Base-by-base conservation (phyloP, 2,888 invertebrate genomes). In the Reticulitermes lucifugus region DNA sequence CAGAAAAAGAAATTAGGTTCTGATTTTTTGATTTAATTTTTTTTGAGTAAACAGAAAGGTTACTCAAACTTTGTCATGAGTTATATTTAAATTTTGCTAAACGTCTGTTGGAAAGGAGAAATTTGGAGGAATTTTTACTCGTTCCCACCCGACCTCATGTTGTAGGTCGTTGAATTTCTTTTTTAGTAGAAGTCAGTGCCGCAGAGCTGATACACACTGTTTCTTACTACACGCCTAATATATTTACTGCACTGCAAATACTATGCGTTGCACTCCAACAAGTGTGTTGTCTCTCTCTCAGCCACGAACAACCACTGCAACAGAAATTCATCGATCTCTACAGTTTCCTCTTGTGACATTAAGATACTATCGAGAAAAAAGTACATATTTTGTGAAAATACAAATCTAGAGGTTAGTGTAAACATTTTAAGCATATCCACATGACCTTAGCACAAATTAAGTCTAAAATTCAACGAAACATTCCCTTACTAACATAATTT, bases 71-170 rank as follows among this genome's bases (percentile, higher is more conserved):
- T 77, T 21, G 9, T 77, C n/a, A 65, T 9, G 25, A 25, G 65
- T n/a, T 10, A 0, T 65, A 46, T 77, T 77, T 77, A 65, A 80
- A 80, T 65, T 25, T 83, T 71, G 12, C 21, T 35, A 60, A 29
- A 41, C n/a, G 60, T 75, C 51, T 51, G 4, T 55, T 59, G 22
- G 59, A 22, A 59, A 79, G 79, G 43, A 55, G 35, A 84, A 70
- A 59, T 35, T 25, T 70, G 81, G 55, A 84, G 80, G 84, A 43
- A 46, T 51, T 18, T 41, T 43, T 51, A 41, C 90, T 90, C 89
- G 89, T 90, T 88, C 90, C 91, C 91, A 88, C 90, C 91, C 91
- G 90, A 90, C 90, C 90, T 90, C 90, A 84, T 85, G 79, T n/a
- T 77, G 73, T 41, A 29, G 14, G 73, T 29, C 25, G 80, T 6